Evolutionary conservation across 2,888 invertebrate species (phyloP).

Genomic region (Acleris cristana): DNA sequence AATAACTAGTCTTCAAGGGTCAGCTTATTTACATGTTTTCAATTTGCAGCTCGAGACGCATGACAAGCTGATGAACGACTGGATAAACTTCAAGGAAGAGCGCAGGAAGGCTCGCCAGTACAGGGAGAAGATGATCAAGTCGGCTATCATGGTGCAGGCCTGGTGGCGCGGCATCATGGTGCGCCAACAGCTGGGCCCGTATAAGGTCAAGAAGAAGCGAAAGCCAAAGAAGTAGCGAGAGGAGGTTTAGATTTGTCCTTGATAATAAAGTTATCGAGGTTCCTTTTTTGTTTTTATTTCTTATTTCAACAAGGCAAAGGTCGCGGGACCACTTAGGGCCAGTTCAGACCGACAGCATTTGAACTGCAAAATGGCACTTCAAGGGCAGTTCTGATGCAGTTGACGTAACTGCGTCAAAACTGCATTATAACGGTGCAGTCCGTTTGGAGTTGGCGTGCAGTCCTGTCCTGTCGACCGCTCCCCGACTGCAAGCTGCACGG

Average conservation of each 20-base stretch:
- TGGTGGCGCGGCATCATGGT: constrained; percentile 78
- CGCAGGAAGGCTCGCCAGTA: constrained; percentile 62
- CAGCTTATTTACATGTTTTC: not conserved
- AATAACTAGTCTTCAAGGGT: too few relatives aligned
- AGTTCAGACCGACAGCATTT: too few relatives aligned
- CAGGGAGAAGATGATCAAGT: constrained; percentile 60
- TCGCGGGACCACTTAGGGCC: too few relatives aligned
- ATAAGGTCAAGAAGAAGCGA: constrained; percentile 53
- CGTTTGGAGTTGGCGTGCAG: too few relatives aligned
- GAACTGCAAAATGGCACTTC: too few relatives aligned
- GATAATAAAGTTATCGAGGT: not conserved
- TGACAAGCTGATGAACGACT: constrained; percentile 56
- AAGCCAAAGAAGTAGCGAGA: constrained; percentile 36
- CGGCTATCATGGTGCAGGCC: constrained; percentile 67
- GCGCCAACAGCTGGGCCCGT: constrained; percentile 69
- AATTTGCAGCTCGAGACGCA: constrained; percentile 55
- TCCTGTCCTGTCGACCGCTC: too few relatives aligned
- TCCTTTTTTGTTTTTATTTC: constrained; percentile 1
- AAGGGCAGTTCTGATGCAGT: too few relatives aligned
- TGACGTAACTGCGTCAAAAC: too few relatives aligned
- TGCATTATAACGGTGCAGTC: too few relatives aligned
- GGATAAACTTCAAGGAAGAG: constrained; percentile 64
- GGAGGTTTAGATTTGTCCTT: not conserved
- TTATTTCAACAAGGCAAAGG: too few relatives aligned
- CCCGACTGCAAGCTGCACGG: too few relatives aligned